Percentiles rank a stretch among this genome's conserved stretches.
These are phyloP conservation scores for Galerucella nymphaeae DNA, from an alignment of 2,888 invertebrate species.

Conservation along the genomic window DNA sequence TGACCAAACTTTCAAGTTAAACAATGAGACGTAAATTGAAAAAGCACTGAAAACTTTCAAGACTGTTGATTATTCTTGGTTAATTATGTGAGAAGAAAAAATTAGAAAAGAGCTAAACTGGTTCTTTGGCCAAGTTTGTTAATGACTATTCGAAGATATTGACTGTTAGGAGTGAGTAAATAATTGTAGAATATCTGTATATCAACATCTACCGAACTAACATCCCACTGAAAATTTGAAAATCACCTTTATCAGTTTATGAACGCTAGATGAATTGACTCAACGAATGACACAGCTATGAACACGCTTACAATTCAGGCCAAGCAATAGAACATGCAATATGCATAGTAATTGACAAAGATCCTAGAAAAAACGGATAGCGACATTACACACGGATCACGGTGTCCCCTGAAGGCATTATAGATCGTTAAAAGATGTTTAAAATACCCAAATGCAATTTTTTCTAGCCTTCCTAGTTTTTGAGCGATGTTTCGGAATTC, in stretches of 20 bases:
- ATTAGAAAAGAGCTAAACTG: constrained; percentile 11
- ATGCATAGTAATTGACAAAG: too few relatives aligned
- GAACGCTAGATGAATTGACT: not conserved
- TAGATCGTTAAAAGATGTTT: too few relatives aligned
- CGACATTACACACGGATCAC: too few relatives aligned
- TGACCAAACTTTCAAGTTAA: constrained; percentile 48
- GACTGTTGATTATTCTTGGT: constrained; percentile 35
- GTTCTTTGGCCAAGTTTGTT: not conserved
- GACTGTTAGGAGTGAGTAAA: not conserved
- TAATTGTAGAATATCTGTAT: not conserved
- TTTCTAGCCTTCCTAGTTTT: too few relatives aligned
- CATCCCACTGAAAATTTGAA: not conserved
- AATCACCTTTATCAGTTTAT: not conserved
- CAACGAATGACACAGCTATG: too few relatives aligned
- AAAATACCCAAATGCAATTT: too few relatives aligned
- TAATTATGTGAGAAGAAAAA: constrained; percentile 33
- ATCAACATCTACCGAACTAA: not conserved
- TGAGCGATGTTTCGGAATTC: too few relatives aligned
- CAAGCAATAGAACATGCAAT: too few relatives aligned
- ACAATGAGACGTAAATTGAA: constrained; percentile 47
- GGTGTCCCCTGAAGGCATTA: too few relatives aligned
- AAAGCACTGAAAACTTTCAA: constrained; percentile 38
- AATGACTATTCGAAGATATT: constrained; percentile 9
- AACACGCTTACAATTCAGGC: too few relatives aligned
- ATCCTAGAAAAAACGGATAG: too few relatives aligned